Evolutionary conservation across 2,113 vertebrate genomes (phyloP).

Genomic region (Passer domesticus): DNA sequence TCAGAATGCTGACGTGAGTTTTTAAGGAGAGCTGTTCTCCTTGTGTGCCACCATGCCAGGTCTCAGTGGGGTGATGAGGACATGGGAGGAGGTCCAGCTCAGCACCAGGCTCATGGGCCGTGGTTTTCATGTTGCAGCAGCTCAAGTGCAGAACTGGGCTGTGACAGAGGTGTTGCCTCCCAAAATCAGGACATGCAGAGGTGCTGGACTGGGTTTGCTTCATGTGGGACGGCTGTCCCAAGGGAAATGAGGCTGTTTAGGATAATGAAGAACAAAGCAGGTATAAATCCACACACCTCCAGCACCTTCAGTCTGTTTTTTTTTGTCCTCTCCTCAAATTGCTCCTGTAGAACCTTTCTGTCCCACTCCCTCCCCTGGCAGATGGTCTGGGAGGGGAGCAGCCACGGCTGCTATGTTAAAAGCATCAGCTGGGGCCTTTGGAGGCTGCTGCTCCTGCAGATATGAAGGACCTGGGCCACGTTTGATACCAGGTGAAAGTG

Average conservation of each 20-base stretch:
- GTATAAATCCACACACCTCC: neutral
- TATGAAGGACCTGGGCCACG: slow-evolving; percentile 46
- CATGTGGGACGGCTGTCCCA: neutral
- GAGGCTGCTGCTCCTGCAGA: slow-evolving; percentile 53
- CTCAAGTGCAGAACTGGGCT: neutral
- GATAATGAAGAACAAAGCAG: neutral
- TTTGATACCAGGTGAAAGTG: slow-evolving; percentile 49
- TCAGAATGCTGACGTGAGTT: neutral
- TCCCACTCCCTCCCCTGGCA: slow-evolving; percentile 2
- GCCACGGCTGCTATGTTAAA: neutral
- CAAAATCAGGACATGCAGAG: neutral
- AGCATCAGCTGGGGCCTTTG: slow-evolving; percentile 39
- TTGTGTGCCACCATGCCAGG: accelerated
- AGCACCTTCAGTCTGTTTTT: neutral
- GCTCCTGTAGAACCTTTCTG: neutral
- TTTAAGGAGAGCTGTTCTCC: neutral
- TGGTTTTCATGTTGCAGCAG: accelerated
- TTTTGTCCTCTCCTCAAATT: neutral
- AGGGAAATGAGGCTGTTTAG: slow-evolving; percentile 4
- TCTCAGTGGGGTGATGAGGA: accelerated
- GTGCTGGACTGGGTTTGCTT: neutral
- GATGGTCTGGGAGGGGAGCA: slow-evolving; percentile 59
- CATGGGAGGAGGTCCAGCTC: accelerated
- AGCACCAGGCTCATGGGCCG: accelerated
- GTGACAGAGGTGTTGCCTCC: neutral